These are phyloP conservation scores for Xyrauchen texanus DNA, from an alignment of 2,113 vertebrate genomes.

Conservation along the genomic window DNA sequence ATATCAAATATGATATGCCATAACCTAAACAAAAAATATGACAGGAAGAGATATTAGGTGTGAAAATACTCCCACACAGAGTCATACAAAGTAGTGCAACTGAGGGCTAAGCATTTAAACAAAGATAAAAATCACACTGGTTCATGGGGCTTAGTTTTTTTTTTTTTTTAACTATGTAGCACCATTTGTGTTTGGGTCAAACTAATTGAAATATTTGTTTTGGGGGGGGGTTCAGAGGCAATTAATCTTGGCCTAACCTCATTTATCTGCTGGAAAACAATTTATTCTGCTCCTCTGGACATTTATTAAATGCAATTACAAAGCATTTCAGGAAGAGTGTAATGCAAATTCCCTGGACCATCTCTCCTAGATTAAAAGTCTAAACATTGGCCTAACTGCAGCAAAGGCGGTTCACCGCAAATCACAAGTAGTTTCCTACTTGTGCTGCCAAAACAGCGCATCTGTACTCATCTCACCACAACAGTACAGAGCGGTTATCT, in stretches of 20 bases:
- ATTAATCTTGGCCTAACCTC: constrained; percentile 53
- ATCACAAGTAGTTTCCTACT: not conserved
- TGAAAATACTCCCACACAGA: not conserved
- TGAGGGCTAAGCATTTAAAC: not conserved
- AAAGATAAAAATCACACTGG: constrained; percentile 6
- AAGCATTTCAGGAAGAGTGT: constrained; percentile 37
- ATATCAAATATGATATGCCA: not conserved
- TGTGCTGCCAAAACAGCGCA: too few species aligned
- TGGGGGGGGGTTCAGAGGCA: constrained; percentile 41
- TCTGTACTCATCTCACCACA: too few species aligned
- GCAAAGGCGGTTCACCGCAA: too few species aligned
- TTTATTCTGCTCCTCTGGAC: constrained; percentile 49
- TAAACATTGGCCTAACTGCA: too few species aligned
- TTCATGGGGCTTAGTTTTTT: not conserved
- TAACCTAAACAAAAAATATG: not conserved
- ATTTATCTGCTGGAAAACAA: constrained; percentile 48
- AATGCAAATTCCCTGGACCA: constrained; percentile 43
- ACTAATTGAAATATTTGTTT: constrained; percentile 53
- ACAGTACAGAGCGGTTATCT: too few species aligned
- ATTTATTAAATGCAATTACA: constrained; percentile 60
- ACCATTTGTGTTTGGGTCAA: constrained; percentile 38
- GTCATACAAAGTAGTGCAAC: not conserved
- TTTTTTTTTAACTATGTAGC: constrained; percentile 30
- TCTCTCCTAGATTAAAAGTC: not conserved
- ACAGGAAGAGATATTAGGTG: not conserved